Evolutionary conservation across 2,113 vertebrate genomes (phyloP).

Genomic region (Empidonax alnorum): DNA sequence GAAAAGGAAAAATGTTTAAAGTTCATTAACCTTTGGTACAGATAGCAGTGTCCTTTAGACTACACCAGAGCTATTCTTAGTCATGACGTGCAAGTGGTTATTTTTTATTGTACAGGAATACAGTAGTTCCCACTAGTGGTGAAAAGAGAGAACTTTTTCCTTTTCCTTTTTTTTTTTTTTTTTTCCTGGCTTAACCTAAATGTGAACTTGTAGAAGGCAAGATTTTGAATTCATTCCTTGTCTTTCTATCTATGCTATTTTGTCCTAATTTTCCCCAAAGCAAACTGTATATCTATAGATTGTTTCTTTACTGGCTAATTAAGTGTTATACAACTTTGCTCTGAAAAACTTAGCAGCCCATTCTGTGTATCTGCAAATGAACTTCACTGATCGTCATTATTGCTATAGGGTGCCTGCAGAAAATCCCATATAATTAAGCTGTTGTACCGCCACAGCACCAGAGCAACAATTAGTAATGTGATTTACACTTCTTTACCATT

Average conservation of each 20-base stretch:
- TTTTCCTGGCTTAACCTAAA: neutral
- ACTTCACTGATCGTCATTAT: slow-evolving; percentile 15
- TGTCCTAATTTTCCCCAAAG: slow-evolving; percentile 5
- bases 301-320: slow-evolving; percentile 28
- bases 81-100: slow-evolving; percentile 1
- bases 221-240: neutral
- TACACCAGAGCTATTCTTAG: slow-evolving; percentile 65
- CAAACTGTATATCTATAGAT: slow-evolving; percentile 24
- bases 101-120: slow-evolving; percentile 40
- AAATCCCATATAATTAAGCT: slow-evolving; percentile 21
- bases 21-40: slow-evolving; percentile 70
- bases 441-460: neutral
- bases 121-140: slow-evolving; percentile 75
- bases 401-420: slow-evolving; percentile 24
- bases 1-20: slow-evolving; percentile 59
- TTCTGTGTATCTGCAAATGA: slow-evolving; percentile 22
- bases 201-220: neutral
- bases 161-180: neutral
- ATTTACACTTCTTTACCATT: slow-evolving; percentile 35
- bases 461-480: slow-evolving; percentile 19
- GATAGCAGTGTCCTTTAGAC: slow-evolving; percentile 60
- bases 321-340: slow-evolving; percentile 15
- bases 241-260: neutral
- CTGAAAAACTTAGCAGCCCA: slow-evolving; percentile 4
- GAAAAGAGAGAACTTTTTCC: slow-evolving; percentile 21